Evolutionary conservation across 2,888 invertebrate genomes (phyloP).

Genomic region (Pseudococcus jackbeardsleyi): DNA sequence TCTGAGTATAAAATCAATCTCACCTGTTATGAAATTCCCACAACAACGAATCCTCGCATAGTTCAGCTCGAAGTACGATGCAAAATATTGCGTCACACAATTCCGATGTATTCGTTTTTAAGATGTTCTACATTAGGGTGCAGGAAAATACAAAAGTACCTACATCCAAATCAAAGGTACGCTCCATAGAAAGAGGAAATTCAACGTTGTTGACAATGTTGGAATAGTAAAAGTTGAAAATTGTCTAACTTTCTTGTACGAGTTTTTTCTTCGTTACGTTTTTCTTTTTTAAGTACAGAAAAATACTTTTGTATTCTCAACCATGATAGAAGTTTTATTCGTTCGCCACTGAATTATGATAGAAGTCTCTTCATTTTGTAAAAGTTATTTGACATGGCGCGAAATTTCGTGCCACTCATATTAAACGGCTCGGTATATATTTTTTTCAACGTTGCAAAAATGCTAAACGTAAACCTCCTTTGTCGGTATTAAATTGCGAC

Average conservation of each 20-base stretch:
- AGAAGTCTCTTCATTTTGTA: conserved; percentile 40
- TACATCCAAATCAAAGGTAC: neutral
- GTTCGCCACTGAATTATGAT: conserved; percentile 37
- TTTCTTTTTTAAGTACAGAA: conserved; percentile 34
- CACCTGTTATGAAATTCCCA: too few relatives aligned
- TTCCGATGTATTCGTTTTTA: too few relatives aligned
- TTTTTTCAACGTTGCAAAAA: conserved; percentile 23
- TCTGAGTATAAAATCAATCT: too few relatives aligned
- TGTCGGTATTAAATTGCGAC: neutral
- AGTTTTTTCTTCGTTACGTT: neutral
- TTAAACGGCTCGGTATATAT: conserved; percentile 24
- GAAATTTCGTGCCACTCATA: conserved; percentile 27
- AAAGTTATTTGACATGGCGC: conserved; percentile 37
- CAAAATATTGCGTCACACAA: too few relatives aligned
- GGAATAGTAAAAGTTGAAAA: conserved; percentile 18
- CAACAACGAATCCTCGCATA: too few relatives aligned
- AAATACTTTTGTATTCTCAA: conserved; percentile 29
- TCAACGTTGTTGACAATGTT: neutral
- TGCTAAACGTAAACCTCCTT: conserved; percentile 8
- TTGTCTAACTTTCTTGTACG: conserved; percentile 2
- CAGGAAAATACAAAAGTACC: too few relatives aligned
- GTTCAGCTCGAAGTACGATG: too few relatives aligned
- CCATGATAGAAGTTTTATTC: conserved; percentile 33
- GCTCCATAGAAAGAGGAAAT: neutral
- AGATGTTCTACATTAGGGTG: too few relatives aligned